Conservation (phyloP, 2,797 vertebrate genomes). For the Odontamblyopus rebecca region DNA sequence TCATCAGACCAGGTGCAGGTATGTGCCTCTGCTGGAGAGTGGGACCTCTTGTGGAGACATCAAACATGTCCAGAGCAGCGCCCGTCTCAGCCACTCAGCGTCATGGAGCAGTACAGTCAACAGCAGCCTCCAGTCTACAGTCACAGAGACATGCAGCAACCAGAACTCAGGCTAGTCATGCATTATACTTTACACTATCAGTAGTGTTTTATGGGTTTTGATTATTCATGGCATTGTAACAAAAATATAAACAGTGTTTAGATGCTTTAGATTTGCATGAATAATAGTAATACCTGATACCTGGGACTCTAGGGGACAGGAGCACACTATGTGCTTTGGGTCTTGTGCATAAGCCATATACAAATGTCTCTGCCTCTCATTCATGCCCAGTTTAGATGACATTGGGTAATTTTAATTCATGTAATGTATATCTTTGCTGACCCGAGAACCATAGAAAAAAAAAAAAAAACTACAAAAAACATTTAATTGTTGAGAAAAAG, state of each 20-base stretch:
- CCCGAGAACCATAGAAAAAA: too few relatives aligned
- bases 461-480: too few relatives aligned
- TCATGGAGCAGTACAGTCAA: conserved; percentile 62
- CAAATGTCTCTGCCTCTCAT: too few relatives aligned
- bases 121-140: conserved; percentile 44
- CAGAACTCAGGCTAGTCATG: conserved; percentile 54
- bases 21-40: conserved; percentile 54
- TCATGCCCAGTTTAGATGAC: not conserved
- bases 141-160: conserved; percentile 43
- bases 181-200: not conserved
- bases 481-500: not conserved
- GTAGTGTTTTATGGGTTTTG: not conserved
- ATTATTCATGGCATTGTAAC: not conserved
- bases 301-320: too few relatives aligned
- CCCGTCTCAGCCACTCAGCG: conserved; percentile 51
- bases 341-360: too few relatives aligned
- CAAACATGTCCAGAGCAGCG: conserved; percentile 29
- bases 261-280: not conserved
- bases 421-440: not conserved
- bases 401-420: not conserved
- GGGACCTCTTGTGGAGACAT: conserved; percentile 31
- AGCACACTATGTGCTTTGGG: too few relatives aligned
- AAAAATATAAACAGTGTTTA: not conserved
- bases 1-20: conserved; percentile 48
- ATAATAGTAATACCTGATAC: not conserved